A percentile compares a stretch with the other conserved stretches of the same genome.
phyloP scores from a whole-genome alignment of 1,140 invertebrate genomes.

The Sminthurinus signatus region DNA sequence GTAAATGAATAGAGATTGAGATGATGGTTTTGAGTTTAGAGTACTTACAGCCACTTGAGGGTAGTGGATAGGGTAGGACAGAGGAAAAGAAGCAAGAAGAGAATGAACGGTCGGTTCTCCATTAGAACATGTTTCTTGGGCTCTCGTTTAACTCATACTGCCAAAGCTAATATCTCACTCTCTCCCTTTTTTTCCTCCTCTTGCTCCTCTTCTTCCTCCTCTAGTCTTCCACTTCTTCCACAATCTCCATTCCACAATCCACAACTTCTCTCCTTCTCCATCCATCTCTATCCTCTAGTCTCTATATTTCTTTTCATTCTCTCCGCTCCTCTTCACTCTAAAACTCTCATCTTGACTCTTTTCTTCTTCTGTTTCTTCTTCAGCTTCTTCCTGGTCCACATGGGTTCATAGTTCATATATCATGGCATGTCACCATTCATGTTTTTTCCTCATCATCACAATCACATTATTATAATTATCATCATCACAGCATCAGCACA shows the following conservation, averaged over 20 bases:
- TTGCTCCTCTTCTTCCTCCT: not conserved
- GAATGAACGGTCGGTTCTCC: not conserved
- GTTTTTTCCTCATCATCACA: no score
- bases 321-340: not conserved
- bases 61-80: constrained; percentile 5
- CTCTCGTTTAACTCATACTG: constrained; percentile 3
- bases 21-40: not conserved
- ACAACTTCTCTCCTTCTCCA: not conserved
- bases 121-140: constrained; percentile 13
- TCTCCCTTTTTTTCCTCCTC: not conserved
- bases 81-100: constrained; percentile 3
- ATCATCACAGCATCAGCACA: no score
- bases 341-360: not conserved
- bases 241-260: no score
- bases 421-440: no score
- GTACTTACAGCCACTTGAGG: constrained; percentile 14
- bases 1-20: no score
- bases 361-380: no score
- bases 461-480: no score
- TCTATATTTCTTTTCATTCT: not conserved
- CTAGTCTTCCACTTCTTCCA: not conserved
- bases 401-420: no score
- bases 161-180: constrained; percentile 6
- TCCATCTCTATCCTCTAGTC: not conserved
- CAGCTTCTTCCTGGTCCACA: no score